phyloP scores from a whole-genome alignment of 2,888 invertebrate genomes.

The Sinohyriopsis cumingii region DNA sequence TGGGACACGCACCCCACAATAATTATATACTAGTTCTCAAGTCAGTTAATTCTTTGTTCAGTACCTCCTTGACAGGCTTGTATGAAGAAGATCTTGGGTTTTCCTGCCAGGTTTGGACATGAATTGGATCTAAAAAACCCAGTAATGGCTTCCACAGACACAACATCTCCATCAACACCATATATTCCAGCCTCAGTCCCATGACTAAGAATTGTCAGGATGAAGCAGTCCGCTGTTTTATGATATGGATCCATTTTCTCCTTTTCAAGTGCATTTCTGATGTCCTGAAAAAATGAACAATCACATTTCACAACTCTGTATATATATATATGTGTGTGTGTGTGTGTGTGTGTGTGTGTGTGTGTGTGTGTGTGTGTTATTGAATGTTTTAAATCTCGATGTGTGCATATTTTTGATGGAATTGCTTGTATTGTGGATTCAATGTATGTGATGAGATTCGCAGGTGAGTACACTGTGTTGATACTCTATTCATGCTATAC shows the following conservation, averaged over 20 bases:
- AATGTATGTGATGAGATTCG: too few relatives aligned
- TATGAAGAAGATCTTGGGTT: conserved; percentile 53
- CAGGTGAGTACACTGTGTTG: too few relatives aligned
- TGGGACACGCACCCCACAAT: too few relatives aligned
- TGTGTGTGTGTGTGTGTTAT: too few relatives aligned
- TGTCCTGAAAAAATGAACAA: conserved; percentile 19
- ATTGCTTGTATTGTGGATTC: too few relatives aligned
- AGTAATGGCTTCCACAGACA: conserved; percentile 28
- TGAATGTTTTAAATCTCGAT: too few relatives aligned
- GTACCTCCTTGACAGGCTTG: conserved; percentile 56
- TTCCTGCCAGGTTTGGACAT: conserved; percentile 37
- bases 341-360: too few relatives aligned
- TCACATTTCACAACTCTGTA: too few relatives aligned
- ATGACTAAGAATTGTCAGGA: conserved; percentile 42
- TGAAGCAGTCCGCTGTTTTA: conserved; percentile 39
- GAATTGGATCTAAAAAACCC: conserved; percentile 35
- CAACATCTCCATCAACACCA: conserved; percentile 36
- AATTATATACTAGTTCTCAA: too few relatives aligned
- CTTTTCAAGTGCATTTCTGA: conserved; percentile 15
- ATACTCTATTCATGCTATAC: too few relatives aligned
- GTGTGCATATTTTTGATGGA: too few relatives aligned
- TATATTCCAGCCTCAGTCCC: conserved; percentile 38
- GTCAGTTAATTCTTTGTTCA: neutral
- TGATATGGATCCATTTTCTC: conserved; percentile 29
- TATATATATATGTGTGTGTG: too few relatives aligned